Percentiles rank a stretch among this genome's conserved stretches.
Evolutionary conservation across 37 sponge, comb jelly and placozoan genomes (phyloP).

Genomic region (Corticium candelabrum): DNA sequence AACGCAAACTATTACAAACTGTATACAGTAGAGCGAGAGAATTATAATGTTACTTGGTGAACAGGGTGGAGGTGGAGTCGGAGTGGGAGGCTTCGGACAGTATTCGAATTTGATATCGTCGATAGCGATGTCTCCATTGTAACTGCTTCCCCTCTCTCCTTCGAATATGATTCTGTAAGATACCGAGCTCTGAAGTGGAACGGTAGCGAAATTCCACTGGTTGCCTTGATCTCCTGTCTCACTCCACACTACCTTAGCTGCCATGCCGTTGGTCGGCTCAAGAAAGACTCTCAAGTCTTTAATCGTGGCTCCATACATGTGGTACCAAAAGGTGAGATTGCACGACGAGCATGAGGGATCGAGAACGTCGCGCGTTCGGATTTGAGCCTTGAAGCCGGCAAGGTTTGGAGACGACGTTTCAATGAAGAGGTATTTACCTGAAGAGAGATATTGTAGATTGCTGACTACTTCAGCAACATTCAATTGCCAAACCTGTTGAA

Average conservation of each 20-base stretch:
- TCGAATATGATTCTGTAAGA: not conserved
- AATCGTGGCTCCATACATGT: slow-evolving; percentile 32
- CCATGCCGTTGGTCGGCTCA: not conserved
- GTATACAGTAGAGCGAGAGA: no score
- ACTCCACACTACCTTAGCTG: not conserved
- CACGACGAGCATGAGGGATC: slow-evolving; percentile 13
- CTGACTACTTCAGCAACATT: no score
- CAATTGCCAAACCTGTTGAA: no score
- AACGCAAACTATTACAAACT: no score
- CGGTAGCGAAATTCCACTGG: not conserved
- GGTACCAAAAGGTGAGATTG: slow-evolving; percentile 34
- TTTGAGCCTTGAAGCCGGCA: not conserved
- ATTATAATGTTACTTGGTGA: not conserved
- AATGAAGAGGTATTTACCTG: not conserved
- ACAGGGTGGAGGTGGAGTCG: not conserved
- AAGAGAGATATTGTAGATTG: no score
- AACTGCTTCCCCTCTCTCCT: slow-evolving; percentile 7
- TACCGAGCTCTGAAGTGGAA: not conserved
- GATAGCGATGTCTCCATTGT: slow-evolving; percentile 17
- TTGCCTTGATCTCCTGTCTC: not conserved
- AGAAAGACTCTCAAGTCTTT: slow-evolving; percentile 15
- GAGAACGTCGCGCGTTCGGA: not conserved
- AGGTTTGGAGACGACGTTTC: not conserved
- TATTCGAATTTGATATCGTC: slow-evolving; percentile 14
- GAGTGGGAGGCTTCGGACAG: slow-evolving; percentile 2